A percentile compares a stretch with the other conserved stretches of the same genome.
Conservation (phyloP, 1,140 invertebrate species). For the Eumeta japonica region DNA sequence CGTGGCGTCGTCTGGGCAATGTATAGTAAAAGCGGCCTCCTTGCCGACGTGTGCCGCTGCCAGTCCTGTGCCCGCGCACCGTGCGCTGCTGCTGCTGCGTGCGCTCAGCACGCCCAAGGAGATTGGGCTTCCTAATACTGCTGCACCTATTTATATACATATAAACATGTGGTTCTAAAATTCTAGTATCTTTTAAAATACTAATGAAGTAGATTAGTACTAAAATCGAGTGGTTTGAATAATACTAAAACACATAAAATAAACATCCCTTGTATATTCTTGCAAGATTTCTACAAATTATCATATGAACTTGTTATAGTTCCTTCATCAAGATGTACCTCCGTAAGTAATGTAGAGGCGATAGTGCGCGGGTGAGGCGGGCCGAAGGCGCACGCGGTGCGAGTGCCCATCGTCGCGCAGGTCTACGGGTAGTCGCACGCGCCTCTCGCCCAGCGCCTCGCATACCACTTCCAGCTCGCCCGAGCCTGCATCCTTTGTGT, state of each 20-base stretch:
- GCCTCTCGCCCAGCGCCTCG: constrained; percentile 81
- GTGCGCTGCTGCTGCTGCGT: constrained; percentile 43
- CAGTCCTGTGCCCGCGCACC: constrained; percentile 63
- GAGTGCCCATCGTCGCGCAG: constrained; percentile 73
- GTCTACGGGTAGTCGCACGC: constrained; percentile 80
- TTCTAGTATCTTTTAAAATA: background rate
- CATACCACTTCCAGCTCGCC: constrained; percentile 84
- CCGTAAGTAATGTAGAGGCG: constrained; percentile 87
- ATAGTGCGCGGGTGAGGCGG: constrained; percentile 85
- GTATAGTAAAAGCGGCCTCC: constrained; percentile 70
- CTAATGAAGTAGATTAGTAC: background rate
- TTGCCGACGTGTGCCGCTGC: constrained; percentile 71
- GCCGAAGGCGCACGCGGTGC: constrained; percentile 80
- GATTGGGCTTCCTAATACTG: constrained; percentile 62
- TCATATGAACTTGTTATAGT: no score
- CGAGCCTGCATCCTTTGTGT: constrained; percentile 81
- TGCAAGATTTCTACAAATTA: no score
- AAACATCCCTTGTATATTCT: no score
- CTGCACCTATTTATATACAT: constrained; percentile 60
- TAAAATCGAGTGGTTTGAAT: no score
- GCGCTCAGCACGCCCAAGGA: constrained; percentile 58
- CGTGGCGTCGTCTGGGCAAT: constrained; percentile 52
- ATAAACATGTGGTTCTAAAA: constrained; percentile 4
- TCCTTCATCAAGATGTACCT: no score
- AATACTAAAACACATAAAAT: no score